These are phyloP conservation scores for Sapayoa aenigma DNA, from an alignment of 2,113 vertebrate species.

Conservation along the genomic window DNA sequence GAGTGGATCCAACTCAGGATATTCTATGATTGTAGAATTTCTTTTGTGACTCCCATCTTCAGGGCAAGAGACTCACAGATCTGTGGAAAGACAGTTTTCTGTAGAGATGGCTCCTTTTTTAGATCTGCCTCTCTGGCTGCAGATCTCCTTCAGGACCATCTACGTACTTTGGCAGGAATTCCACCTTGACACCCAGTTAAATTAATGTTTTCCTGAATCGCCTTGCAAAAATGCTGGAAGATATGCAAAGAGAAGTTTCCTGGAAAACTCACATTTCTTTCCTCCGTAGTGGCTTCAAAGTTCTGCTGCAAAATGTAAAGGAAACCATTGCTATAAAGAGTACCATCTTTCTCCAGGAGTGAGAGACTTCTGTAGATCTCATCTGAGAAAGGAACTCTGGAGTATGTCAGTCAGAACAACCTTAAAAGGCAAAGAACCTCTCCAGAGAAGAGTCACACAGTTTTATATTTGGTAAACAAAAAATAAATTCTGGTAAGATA, in stretches of 20 bases:
- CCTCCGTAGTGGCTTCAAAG: background rate
- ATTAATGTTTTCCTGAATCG: background rate
- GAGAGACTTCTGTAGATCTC: background rate
- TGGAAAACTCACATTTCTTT: background rate
- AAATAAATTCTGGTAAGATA: background rate
- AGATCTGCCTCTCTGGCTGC: background rate
- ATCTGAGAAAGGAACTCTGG: background rate
- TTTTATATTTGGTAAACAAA: background rate
- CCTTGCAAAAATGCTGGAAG: background rate
- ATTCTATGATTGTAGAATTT: background rate
- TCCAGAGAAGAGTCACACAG: background rate
- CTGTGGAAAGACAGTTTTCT: background rate
- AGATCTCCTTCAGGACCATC: background rate
- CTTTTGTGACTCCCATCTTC: background rate
- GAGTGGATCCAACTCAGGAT: background rate
- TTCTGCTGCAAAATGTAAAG: background rate
- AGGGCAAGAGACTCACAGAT: background rate
- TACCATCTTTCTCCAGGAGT: background rate
- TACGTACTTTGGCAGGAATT: background rate
- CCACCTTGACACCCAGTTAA: background rate
- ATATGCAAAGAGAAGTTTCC: background rate
- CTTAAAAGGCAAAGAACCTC: background rate
- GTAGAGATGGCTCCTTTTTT: background rate
- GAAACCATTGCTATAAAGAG: background rate
- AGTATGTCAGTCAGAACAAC: background rate